Evolutionary conservation across 92 coral and sea anemone species (phyloP), one percentile per base, ranked within the genome.

Genomic region (Diadumene lineata): DNA sequence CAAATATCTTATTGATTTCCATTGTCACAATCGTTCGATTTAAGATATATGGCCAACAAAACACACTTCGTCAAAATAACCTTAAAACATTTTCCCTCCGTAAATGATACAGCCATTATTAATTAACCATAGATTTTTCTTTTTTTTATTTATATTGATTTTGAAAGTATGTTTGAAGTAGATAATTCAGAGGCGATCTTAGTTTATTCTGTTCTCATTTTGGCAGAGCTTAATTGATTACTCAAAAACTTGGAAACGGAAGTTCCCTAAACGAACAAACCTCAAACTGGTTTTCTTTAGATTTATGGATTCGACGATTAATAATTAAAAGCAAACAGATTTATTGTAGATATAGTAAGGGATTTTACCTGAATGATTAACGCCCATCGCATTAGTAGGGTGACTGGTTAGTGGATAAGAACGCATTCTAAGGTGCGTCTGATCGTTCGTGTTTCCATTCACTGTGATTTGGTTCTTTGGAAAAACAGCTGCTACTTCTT

Each of bases 241-340:
- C 43, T 62, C 43, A 21, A 72, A 61, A 50, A 57, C 48, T 21
- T 16, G 21, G 48, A 44, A 74, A 28, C 79, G 79, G 79, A 74
- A 74, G 79, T 63, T 44, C 43, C 23, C 55, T 34, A 74, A 62
- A 74, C 68, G 61, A 74, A 58, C 64, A 72, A 72, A 56, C 29
- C 46, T 43, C 71, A 72, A 72, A 72, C 75, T 32, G 63, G 77
- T 56, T 33, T 64, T 72, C 67, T 31, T 13, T 13, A 25, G 19
- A 32, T 70, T 57, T 72, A 72, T 53, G 63, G 77, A 72, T 43
- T 56, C 31, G 50, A 33, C 77, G n/a, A 63, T 60, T 63, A 74
- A 74, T 61, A 74, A 74, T 46, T 58, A 43, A 38, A 74, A 74
- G 53, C 70, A 74, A 63, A 74, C 79, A 74, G 69, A 63, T 63